phyloP scores from a whole-genome alignment of 2,888 invertebrate species.

The Tortricodes alternella region DNA sequence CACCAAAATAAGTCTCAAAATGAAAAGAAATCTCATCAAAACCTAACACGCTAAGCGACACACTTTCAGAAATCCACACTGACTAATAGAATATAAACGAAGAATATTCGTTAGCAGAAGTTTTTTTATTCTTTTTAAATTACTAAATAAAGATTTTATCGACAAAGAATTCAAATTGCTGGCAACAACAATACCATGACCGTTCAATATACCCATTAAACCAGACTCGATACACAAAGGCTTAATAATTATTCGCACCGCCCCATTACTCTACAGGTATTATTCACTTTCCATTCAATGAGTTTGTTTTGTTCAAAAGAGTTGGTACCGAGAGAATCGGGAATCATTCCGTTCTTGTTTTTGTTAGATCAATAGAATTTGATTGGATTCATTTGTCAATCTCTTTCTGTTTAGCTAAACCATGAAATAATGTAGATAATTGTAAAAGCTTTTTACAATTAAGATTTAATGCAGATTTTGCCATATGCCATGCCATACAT shows the following conservation, averaged over 20 bases:
- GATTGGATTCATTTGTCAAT: constrained; percentile 12
- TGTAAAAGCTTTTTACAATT: not conserved
- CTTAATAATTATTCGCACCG: constrained; percentile 26
- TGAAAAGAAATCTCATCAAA: no score
- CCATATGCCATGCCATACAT: no score
- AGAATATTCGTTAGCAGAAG: no score
- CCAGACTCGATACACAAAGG: constrained; percentile 20
- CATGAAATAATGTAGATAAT: not conserved
- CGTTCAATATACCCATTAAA: constrained; percentile 18
- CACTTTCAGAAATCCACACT: no score
- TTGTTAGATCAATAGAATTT: constrained; percentile 3
- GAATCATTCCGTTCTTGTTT: constrained; percentile 10
- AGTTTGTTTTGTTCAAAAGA: constrained; percentile 23
- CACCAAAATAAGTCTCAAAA: no score
- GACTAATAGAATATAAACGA: no score
- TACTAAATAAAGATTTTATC: not conserved
- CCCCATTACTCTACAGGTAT: constrained; percentile 26
- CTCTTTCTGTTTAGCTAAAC: not conserved
- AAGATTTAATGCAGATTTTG: no score
- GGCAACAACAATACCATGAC: constrained; percentile 10
- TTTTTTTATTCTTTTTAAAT: no score
- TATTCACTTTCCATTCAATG: constrained; percentile 25
- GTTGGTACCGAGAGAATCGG: constrained; percentile 8
- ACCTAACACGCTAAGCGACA: no score
- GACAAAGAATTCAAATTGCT: constrained; percentile 11